Conservation (phyloP, 2,888 invertebrate genomes). For the Antheraea assamensis region DNA sequence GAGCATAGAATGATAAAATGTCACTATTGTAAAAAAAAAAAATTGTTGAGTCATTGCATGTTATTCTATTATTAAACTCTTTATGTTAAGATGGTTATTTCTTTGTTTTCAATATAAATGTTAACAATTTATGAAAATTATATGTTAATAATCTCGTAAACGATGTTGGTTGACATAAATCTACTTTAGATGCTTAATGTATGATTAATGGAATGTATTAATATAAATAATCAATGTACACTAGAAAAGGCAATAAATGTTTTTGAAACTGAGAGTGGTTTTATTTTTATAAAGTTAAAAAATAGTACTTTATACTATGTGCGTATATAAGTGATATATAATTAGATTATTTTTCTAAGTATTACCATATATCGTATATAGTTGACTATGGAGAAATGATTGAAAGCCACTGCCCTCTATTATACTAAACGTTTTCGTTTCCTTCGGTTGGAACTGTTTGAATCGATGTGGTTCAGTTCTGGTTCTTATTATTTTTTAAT, state of each 20-base stretch:
- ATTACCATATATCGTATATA: neutral
- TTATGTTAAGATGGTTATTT: neutral
- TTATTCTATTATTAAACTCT: neutral
- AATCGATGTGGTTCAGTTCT: no score
- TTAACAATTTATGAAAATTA: neutral
- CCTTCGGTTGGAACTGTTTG: no score
- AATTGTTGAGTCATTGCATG: neutral
- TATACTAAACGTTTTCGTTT: no score
- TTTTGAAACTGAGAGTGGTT: constrained; percentile 27
- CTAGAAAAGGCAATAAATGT: constrained; percentile 44
- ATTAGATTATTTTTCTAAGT: neutral
- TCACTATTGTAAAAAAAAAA: neutral
- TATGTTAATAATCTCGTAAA: neutral
- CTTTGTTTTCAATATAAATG: neutral
- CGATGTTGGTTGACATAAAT: neutral
- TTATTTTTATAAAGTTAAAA: neutral
- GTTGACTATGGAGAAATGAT: neutral
- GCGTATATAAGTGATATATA: neutral
- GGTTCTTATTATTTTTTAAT: no score
- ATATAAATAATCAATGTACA: constrained; percentile 26
- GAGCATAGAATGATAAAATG: neutral
- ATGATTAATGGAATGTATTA: constrained; percentile 1
- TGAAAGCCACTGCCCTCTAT: no score
- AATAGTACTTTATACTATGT: neutral
- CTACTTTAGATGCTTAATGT: neutral